Evolutionary conservation across 1,140 invertebrate species (phyloP), one percentile per base, ranked within the genome.

Genomic region (Calliphora vicina): DNA sequence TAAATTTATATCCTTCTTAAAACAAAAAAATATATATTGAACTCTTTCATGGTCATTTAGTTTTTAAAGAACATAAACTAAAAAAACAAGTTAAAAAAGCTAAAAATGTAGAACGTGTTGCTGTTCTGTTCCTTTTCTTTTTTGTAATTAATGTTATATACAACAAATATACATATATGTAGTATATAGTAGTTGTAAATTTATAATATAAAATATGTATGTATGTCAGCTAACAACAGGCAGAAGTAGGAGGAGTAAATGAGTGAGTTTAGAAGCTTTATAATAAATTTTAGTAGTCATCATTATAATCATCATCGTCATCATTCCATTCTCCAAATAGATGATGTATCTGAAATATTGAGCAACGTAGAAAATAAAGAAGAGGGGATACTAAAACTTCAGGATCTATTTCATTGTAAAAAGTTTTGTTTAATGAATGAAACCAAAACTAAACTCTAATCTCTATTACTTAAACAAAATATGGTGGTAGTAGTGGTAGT

Each of bases 271-370:
- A 82, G 67, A 26, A 50, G 42, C 43, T 26, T 67, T 74, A 17
- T 82, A 73, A 26, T 23, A 43, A 43, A 43, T 23, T 45, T 6
- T 78, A 78, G 74, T 78, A 78, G 80, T 72, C 80, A 27, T 83
- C 57, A 76, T 29, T 78, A 76, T 78, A 72, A 61, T 82, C 82
- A 50, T 50, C 71, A 78, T 84, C 84, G 82, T 84, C 84, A 78
- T 84, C 81, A 73, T 84, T 82, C 35, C 76, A 84, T 57, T 84
- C 84, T 26, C 83, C 83, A 84, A 85, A 83, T 25, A 84, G 74
- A 42, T 83, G 82, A 67, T 84, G 82, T 43, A 84, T 84, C 84
- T 84, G 84, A 84, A 83, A 78, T 78, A 35, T 78, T 78, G 74
- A 25, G 35, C 74, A 78, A 78, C 74, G 74, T 43, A 78, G 74